Evolutionary conservation across 2,888 invertebrate genomes (phyloP), one percentile per base, ranked within the genome.

Genomic region (Drosophila borborema): DNA sequence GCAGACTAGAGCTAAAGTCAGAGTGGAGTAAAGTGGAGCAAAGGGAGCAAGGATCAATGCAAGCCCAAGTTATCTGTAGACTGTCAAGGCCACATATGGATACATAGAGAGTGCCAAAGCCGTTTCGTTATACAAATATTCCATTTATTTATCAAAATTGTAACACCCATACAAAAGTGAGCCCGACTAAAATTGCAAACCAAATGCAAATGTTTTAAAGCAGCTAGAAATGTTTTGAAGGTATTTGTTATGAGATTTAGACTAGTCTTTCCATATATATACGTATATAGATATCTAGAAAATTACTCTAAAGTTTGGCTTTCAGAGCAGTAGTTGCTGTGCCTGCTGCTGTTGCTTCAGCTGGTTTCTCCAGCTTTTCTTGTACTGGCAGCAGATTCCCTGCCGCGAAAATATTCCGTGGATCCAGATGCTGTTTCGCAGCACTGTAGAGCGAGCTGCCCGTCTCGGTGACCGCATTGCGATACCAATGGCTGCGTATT

Each of bases 391-490:
- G 51, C 5, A 98, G 94, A 93, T 99, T 99, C 43, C 97, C 96
- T 70, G 95, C 95, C 0, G 97, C 99, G 93, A 99, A 99, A 72
- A 99, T 96, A 92, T 99, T 99, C 73, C 97, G 95, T 0, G 99
- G 99, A 93, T 99, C 99, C 31, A 99, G 93, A 77, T 97, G 96
- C 16, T 94, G 92, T 93, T 99, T 99, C 1, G 98, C 95, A 0
- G 98, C 97, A 2, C 95, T 93, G 82, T 98, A 95, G 18, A 98
- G 94, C 10, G 95, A 94, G 1, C 96, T 94, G 0, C 98, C 98
- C 0, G 97, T 95, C 23, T 95, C 94, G 10, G 99, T 98, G 3
- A 99, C 96, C 0, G 98, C 97, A 63, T 95, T 94, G 7, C 95
- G 94, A 92, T 99, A 96, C 97, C 98, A 99, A 86, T 95, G 95